A percentile compares a stretch with the other conserved stretches of the same genome.
Evolutionary conservation across 2,888 invertebrate species (phyloP).

Genomic region (Tryphoninae sp.): DNA sequence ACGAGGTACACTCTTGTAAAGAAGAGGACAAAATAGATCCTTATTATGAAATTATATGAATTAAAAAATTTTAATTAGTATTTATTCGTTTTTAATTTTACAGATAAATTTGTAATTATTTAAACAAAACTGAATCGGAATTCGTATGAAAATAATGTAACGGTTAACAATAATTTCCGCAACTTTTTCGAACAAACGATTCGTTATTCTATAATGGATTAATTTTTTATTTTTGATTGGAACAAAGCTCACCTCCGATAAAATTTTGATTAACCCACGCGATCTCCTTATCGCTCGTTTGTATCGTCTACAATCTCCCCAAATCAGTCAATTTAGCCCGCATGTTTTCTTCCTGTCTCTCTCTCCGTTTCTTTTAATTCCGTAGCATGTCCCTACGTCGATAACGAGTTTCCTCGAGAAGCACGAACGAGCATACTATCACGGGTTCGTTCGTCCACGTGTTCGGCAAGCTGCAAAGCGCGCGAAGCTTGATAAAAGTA

Average conservation of each 20-base stretch:
- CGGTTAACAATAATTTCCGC: not conserved
- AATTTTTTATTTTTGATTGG: too few relatives aligned
- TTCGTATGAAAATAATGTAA: too few relatives aligned
- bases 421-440: slow-evolving; percentile 52
- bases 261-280: not conserved
- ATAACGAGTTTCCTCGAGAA: slow-evolving; percentile 63
- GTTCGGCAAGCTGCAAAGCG: slow-evolving; percentile 32
- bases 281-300: slow-evolving; percentile 25
- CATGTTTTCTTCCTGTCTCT: slow-evolving; percentile 18
- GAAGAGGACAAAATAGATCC: too few relatives aligned
- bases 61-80: too few relatives aligned
- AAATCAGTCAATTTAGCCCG: slow-evolving; percentile 39
- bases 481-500: slow-evolving; percentile 38
- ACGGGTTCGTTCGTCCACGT: slow-evolving; percentile 48
- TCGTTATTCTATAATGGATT: not conserved
- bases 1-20: too few relatives aligned
- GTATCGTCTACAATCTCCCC: slow-evolving; percentile 18
- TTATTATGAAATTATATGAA: too few relatives aligned
- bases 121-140: too few relatives aligned
- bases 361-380: slow-evolving; percentile 22
- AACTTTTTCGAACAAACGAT: not conserved
- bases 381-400: slow-evolving; percentile 30
- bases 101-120: too few relatives aligned
- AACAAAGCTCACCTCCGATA: not conserved
- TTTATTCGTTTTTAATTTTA: too few relatives aligned